Evolutionary conservation across 2,888 invertebrate species (phyloP).

Genomic region (Microchrysa polita): DNA sequence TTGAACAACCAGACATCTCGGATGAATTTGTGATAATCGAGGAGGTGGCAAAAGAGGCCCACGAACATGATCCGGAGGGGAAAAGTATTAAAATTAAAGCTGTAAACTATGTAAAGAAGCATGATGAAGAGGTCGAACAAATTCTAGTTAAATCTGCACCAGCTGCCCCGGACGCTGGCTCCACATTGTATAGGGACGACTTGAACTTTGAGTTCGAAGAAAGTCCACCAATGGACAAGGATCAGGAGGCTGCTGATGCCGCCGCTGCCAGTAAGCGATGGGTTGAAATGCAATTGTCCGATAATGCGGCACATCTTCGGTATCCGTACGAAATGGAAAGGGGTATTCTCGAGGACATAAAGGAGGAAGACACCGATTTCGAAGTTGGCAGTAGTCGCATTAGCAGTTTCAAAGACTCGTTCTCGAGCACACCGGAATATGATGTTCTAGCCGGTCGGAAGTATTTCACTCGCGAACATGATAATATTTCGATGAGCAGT

Average conservation of each 20-base stretch:
- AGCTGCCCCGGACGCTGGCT: slow-evolving; percentile 69
- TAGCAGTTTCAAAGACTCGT: slow-evolving; percentile 87
- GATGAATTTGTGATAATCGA: slow-evolving; percentile 90
- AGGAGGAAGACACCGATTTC: slow-evolving; percentile 91
- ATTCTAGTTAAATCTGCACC: slow-evolving; percentile 76
- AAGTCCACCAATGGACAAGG: slow-evolving; percentile 67
- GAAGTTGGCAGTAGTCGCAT: slow-evolving; percentile 77
- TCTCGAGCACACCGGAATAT: slow-evolving; percentile 92
- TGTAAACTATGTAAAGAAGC: slow-evolving; percentile 68
- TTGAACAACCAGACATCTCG: slow-evolving; percentile 86
- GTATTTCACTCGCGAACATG: slow-evolving; percentile 86
- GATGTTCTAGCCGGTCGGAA: slow-evolving; percentile 85
- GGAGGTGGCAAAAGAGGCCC: slow-evolving; percentile 87
- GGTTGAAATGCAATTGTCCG: slow-evolving; percentile 87
- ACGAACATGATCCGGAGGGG: slow-evolving; percentile 83
- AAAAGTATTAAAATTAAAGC: slow-evolving; percentile 78
- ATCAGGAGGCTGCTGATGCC: slow-evolving; percentile 71
- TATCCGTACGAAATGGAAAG: slow-evolving; percentile 84
- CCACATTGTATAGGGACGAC: slow-evolving; percentile 68
- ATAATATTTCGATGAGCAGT: slow-evolving; percentile 91
- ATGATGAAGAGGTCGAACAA: slow-evolving; percentile 77
- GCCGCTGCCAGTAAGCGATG: slow-evolving; percentile 84
- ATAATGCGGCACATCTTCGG: slow-evolving; percentile 68
- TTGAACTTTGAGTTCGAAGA: slow-evolving; percentile 78
- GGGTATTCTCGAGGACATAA: slow-evolving; percentile 88